Evolutionary conservation across 1,140 invertebrate species (phyloP), one percentile per base, ranked within the genome.

Genomic region (Catajapyx aquilonaris): DNA sequence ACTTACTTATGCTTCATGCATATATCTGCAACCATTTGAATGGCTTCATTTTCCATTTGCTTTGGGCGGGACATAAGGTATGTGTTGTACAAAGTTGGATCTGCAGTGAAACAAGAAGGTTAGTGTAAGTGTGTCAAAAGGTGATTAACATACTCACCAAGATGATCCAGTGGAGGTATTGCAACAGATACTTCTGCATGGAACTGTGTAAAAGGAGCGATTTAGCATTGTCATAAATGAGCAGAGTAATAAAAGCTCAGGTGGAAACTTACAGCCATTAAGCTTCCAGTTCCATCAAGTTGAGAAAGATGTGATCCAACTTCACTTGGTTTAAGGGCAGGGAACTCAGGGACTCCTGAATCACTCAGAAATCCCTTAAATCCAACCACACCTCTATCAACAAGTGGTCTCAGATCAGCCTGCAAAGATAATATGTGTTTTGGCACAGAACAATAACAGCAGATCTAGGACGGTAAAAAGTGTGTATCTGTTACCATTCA

Each of bases 321-420:
- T 41, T 77, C 64, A 10, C 54, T 38, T 40, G 59, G 51, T 10
- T 52, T 60, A 0, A 77, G 68, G 37, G 66, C 54, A 5, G 65
- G 65, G 52, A 75, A 75, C 47, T 75, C 71, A 4, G 71, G 65
- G 0, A 72, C 64, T 10, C 71, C 71, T 37, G 69, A 71, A 3
- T 70, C 65, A 44, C 66, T 69, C 3, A 80, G 53, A 38, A 77
- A 76, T 50, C 75, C 77, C 54, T 78, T 77, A 38, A 80, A 74
- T 3, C 76, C 76, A 5, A 73, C 64, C 0, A 78, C 71, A 13
- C 75, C 76, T 30, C 64, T 67, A 1, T 62, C 53, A 7, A 76
- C 53, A 41, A 79, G 53, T 20, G 64, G 53, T 31, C 52, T 48
- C 20, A 79, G 48, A 16, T 74, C 66, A 46, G 62, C 54, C 72